phyloP scores from a whole-genome alignment of 2,888 invertebrate species.

The Leptogaster cylindrica region DNA sequence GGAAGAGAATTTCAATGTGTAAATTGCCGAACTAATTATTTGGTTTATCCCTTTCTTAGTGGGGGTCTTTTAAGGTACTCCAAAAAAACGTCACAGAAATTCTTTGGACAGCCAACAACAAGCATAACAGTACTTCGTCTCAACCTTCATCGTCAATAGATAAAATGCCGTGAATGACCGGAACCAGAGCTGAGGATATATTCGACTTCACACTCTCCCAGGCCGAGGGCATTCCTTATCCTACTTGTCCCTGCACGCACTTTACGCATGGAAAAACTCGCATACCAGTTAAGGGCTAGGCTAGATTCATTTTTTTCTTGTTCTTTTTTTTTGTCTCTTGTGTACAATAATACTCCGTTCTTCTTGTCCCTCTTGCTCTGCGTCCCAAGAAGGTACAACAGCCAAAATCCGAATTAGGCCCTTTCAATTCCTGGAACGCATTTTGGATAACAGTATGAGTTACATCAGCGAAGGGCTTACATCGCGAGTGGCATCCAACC shows the following conservation, averaged over 20 bases:
- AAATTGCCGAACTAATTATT: no score
- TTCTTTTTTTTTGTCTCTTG: constrained; percentile 12
- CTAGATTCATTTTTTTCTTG: background rate
- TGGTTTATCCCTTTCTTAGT: no score
- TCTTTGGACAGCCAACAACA: background rate
- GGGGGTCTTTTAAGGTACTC: background rate
- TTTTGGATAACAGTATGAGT: constrained; percentile 44
- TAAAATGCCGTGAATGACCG: constrained; percentile 32
- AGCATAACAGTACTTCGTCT: constrained; percentile 13
- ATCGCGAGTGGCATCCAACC: constrained; percentile 1
- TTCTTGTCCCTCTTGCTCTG: constrained; percentile 8
- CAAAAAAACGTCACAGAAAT: background rate
- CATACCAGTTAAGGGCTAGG: constrained; percentile 29
- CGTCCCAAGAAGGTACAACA: constrained; percentile 24
- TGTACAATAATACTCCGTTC: constrained; percentile 1
- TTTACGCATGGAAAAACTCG: constrained; percentile 35
- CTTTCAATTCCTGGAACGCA: constrained; percentile 41
- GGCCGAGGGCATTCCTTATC: background rate
- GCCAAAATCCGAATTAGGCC: constrained; percentile 43
- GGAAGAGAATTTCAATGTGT: no score
- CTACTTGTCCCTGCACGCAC: constrained; percentile 22
- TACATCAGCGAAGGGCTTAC: constrained; percentile 43
- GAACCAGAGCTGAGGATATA: background rate
- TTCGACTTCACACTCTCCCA: constrained; percentile 11
- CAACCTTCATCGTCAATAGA: background rate